Evolutionary conservation across 2,888 invertebrate genomes (phyloP), one percentile per base, ranked within the genome.

Genomic region (Ornithoptera alexandrae): DNA sequence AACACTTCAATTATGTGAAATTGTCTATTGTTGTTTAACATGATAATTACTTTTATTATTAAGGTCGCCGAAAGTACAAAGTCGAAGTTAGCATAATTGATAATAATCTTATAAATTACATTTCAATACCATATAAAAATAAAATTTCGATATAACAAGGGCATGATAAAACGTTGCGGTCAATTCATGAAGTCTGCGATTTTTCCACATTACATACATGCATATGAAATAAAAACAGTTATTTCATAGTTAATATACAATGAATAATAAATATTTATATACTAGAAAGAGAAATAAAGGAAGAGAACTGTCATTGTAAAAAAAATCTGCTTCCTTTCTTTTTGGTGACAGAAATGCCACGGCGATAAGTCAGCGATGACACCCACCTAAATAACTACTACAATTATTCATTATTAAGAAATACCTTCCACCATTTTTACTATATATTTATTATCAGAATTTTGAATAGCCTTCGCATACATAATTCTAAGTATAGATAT

Each of bases 1-100:
- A 53, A n/a, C 12, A 66, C 65, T 62, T 69, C 69, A 69, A 69
- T 69, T 69, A 69, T 22, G 50, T 39, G 10, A 50, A 58, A 69
- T 66, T 69, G 65, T 62, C 58, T 18, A 62, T 36, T 65, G 20
- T 18, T 66, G 65, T 66, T 58, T n/a, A 58, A 66, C 66, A 39
- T 10, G 66, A 65, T 66, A 57, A 62, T 69, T 65, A 62, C 50
- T 66, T 66, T 53, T 20, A 39, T 42, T 30, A 65, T 65, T 59
- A 12, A 58, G 15, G 36, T 60, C n/a, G 53, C 18, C 53, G n/a
- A 18, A 53, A 53, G 53, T 53, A 53, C 53, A 53, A 53, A 53
- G 53, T 53, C 53, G 6, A 53, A 53, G 18, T 53, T 53, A 7
- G 6, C 4, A 53, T 53, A n/a, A 53, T 53, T n/a, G 53, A 53